These are phyloP conservation scores for Synodontis membranacea DNA, from an alignment of 2,113 vertebrate genomes.

Conservation along the genomic window DNA sequence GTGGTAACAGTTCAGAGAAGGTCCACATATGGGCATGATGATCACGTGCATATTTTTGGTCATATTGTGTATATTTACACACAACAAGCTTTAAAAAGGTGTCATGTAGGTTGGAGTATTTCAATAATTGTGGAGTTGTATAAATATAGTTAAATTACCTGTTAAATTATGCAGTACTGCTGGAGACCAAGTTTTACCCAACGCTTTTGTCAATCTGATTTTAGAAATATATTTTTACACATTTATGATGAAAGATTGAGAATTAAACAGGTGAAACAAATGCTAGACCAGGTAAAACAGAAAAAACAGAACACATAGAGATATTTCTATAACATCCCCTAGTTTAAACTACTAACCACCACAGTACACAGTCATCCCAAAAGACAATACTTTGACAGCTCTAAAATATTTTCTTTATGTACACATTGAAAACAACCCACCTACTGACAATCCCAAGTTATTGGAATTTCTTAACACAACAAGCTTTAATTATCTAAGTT, in stretches of 20 bases:
- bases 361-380: background rate
- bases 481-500: background rate
- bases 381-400: background rate
- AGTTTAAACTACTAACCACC: background rate
- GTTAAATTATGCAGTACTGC: too few species aligned
- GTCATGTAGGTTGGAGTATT: too few species aligned
- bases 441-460: background rate
- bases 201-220: too few species aligned
- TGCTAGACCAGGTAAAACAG: background rate
- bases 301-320: background rate
- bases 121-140: too few species aligned
- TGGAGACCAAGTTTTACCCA: background rate
- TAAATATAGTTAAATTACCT: too few species aligned
- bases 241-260: too few species aligned
- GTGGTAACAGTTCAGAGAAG: too few species aligned
- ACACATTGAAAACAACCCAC: background rate
- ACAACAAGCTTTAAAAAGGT: background rate
- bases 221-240: too few species aligned
- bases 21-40: background rate
- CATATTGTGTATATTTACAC: background rate
- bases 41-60: background rate
- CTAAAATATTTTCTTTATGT: background rate
- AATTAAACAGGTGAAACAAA: too few species aligned
- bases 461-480: background rate
- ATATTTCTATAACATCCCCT: background rate